Evolutionary conservation across 2,888 invertebrate species (phyloP).

Genomic region (Cyclophora albipunctata): DNA sequence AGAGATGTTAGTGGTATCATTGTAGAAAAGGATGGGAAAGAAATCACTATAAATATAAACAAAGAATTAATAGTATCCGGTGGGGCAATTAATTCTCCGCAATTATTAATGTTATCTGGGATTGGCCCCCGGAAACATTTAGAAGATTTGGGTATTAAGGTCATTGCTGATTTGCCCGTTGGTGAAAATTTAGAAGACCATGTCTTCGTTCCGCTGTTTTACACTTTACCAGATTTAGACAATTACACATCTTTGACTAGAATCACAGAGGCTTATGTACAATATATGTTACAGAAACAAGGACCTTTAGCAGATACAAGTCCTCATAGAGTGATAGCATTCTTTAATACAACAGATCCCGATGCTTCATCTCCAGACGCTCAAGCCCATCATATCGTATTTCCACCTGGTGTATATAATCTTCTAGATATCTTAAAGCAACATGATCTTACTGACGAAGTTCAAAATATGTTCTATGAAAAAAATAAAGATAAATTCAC

Average conservation of each 20-base stretch:
- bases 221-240: constrained; percentile 36
- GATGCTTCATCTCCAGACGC: constrained; percentile 39
- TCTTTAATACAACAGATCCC: constrained; percentile 45
- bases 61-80: constrained; percentile 71
- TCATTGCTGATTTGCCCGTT: constrained; percentile 61
- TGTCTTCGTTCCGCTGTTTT: constrained; percentile 48
- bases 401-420: constrained; percentile 34
- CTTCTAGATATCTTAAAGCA: constrained; percentile 34
- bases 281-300: constrained; percentile 61
- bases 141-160: constrained; percentile 42
- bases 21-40: constrained; percentile 41
- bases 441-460: constrained; percentile 36
- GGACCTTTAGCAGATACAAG: constrained; percentile 65
- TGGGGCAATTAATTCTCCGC: constrained; percentile 69
- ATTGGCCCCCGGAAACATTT: constrained; percentile 64
- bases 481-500: constrained; percentile 37
- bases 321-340: constrained; percentile 44
- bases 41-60: constrained; percentile 42
- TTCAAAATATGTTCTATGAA: constrained; percentile 28
- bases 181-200: constrained; percentile 74
- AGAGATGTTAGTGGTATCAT: constrained; percentile 59
- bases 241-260: constrained; percentile 28
- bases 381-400: constrained; percentile 41
- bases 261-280: constrained; percentile 38
- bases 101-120: constrained; percentile 68